Percentiles rank a stretch among this genome's conserved stretches.
phyloP scores from a whole-genome alignment of 2,113 vertebrate genomes.

The Capra hircus region DNA sequence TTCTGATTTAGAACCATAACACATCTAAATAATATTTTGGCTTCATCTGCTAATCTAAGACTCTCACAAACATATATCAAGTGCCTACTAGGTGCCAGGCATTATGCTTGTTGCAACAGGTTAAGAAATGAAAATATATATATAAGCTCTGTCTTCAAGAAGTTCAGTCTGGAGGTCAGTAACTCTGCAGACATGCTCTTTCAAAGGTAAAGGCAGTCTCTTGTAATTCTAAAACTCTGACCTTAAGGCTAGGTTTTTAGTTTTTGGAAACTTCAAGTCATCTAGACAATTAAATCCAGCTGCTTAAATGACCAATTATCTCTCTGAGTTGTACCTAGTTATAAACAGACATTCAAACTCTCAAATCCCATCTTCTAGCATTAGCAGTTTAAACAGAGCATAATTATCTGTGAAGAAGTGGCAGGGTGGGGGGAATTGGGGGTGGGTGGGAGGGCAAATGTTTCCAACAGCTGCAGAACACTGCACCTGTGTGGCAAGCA shows the following conservation, averaged over 20 bases:
- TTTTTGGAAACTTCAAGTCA: constrained; percentile 12
- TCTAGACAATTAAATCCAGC: constrained; percentile 34
- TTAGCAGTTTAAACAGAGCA: background rate
- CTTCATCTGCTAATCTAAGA: constrained; percentile 19
- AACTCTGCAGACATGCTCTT: background rate
- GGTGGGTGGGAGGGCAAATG: background rate
- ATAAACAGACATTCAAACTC: constrained; percentile 14
- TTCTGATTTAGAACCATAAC: background rate
- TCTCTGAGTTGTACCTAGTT: background rate
- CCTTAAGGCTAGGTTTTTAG: background rate
- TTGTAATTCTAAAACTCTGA: constrained; percentile 3
- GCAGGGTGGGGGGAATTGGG: too few relatives aligned
- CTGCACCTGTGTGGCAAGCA: constrained; percentile 42
- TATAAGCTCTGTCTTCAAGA: background rate
- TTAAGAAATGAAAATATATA: background rate
- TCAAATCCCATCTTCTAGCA: constrained; percentile 14
- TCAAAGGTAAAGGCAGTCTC: background rate
- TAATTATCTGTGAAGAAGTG: background rate
- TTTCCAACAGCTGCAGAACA: constrained; percentile 58
- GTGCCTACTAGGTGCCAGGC: background rate
- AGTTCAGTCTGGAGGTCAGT: background rate
- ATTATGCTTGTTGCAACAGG: background rate
- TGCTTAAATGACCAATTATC: background rate
- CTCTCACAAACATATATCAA: background rate
- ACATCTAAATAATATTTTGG: background rate